Conservation (phyloP, 2,888 invertebrate genomes). For the Campoletis raptor region DNA sequence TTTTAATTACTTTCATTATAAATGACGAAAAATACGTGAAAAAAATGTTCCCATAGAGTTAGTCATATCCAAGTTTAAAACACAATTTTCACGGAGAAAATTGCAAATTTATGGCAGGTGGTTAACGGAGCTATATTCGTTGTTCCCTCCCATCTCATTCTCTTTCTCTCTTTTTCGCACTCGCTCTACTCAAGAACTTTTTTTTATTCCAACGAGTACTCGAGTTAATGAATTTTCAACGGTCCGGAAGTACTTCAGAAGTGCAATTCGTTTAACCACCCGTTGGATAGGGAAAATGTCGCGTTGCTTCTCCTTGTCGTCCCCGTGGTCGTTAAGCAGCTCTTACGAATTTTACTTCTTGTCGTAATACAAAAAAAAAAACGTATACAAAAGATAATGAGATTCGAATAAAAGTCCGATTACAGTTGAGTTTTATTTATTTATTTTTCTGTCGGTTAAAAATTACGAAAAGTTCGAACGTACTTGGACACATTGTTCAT, state of each 20-base stretch:
- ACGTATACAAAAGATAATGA: slow-evolving; percentile 8
- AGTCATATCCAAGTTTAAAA: slow-evolving; percentile 30
- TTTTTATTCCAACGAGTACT: slow-evolving; percentile 64
- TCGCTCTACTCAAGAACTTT: slow-evolving; percentile 52
- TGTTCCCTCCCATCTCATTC: background rate
- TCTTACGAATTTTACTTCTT: slow-evolving; percentile 73
- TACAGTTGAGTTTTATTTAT: slow-evolving; percentile 8
- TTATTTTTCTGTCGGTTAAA: background rate
- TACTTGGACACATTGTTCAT: background rate
- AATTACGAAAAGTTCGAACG: background rate
- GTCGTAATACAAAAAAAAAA: slow-evolving; percentile 70
- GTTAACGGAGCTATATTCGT: slow-evolving; percentile 28
- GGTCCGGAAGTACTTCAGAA: slow-evolving; percentile 44
- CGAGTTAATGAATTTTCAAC: slow-evolving; percentile 69
- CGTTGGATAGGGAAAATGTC: slow-evolving; percentile 37
- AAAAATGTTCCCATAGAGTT: slow-evolving; percentile 17
- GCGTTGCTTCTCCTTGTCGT: slow-evolving; percentile 31
- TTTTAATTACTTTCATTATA: slow-evolving; percentile 21
- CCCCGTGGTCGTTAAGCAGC: slow-evolving; percentile 73
- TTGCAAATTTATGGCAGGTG: slow-evolving; percentile 58
- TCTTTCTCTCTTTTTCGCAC: background rate
- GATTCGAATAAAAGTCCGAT: slow-evolving; percentile 31
- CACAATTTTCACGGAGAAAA: slow-evolving; percentile 42
- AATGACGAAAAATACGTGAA: background rate
- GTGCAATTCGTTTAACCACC: slow-evolving; percentile 63